Evolutionary conservation across 2,888 invertebrate genomes (phyloP).

Genomic region (Polyommatus icarus): DNA sequence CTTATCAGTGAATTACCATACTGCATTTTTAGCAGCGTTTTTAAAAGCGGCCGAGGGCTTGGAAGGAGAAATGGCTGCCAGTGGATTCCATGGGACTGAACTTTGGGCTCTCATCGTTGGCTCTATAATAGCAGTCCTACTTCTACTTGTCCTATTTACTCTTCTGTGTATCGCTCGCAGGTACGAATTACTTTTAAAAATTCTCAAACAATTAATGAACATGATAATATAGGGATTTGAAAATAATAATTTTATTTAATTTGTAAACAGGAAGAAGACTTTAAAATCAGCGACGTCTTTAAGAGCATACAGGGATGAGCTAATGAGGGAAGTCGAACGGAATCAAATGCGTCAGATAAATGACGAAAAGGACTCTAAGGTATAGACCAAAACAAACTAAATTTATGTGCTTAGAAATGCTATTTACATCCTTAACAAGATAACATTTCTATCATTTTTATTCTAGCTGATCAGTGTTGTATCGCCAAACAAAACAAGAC

Average conservation of each 20-base stretch:
- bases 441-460: not conserved
- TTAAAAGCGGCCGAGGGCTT: constrained; percentile 83
- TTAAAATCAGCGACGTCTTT: constrained; percentile 68
- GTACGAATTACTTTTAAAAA: constrained; percentile 42
- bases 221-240: not conserved
- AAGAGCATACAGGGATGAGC: constrained; percentile 65
- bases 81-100: constrained; percentile 62
- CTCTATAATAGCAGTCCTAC: constrained; percentile 79
- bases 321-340: constrained; percentile 68
- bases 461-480: constrained; percentile 72
- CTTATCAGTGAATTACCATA: not conserved
- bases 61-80: constrained; percentile 72
- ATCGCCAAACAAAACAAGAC: constrained; percentile 71
- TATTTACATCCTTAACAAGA: not conserved
- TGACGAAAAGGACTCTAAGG: constrained; percentile 71
- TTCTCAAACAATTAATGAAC: not conserved
- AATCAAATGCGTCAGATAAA: constrained; percentile 72
- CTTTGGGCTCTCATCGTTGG: constrained; percentile 84
- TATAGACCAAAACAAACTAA: constrained; percentile 40
- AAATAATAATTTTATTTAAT: not conserved
- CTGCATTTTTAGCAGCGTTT: constrained; percentile 80
- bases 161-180: constrained; percentile 73
- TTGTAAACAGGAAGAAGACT: constrained; percentile 58
- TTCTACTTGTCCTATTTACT: constrained; percentile 79
- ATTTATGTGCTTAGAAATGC: not conserved